Evolutionary conservation across 2,797 vertebrate species (phyloP), one percentile per base, ranked within the genome.

Genomic region (Coracias cyanogaster): DNA sequence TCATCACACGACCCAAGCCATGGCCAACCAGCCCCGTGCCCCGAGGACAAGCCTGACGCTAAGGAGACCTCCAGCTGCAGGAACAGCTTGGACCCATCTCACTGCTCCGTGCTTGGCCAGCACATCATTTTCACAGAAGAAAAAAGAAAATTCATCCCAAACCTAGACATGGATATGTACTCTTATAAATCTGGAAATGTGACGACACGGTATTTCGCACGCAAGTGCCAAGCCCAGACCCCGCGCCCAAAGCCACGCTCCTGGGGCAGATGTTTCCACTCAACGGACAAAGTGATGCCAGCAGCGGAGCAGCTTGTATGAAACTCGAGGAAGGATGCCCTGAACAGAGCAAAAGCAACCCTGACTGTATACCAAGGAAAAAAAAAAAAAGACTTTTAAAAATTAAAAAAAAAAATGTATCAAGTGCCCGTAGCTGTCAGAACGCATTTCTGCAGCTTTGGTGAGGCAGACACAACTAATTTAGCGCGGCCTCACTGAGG

Each of bases 401-500:
- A 39, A 3, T 54, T 76, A 71, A 15, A 33, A 24, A 43, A 86
- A 73, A 65, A 65, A 64, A 14, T 5, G 13, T 84, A 90, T 86
- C 39, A 2, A 89, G 80, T 54, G 88, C 61, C 82, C 82, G 88
- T 89, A 94, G 88, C 95, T 97, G 96, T 96, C 96, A 96, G 88
- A 92, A 95, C 88, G 84, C 52, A 96, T 97, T 96, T 92, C 88
- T 66, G 77, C 86, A 94, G 92, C 93, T 96, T 85, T 95, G 84
- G 92, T 73, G 60, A 93, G 95, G 88, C 94, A 97, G 95, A 95
- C 97, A 96, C 91, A 92, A 95, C 79, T 93, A 94, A 97, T 97
- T 97, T 94, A 95, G 93, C 17, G 0, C 1, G 0, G 95, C 69
- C 94, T 88, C 21, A 3, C 64, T 78, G 91, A 94, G 94, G 95